phyloP scores from a whole-genome alignment of 1,140 invertebrate species.

The Neodiprion lecontei region DNA sequence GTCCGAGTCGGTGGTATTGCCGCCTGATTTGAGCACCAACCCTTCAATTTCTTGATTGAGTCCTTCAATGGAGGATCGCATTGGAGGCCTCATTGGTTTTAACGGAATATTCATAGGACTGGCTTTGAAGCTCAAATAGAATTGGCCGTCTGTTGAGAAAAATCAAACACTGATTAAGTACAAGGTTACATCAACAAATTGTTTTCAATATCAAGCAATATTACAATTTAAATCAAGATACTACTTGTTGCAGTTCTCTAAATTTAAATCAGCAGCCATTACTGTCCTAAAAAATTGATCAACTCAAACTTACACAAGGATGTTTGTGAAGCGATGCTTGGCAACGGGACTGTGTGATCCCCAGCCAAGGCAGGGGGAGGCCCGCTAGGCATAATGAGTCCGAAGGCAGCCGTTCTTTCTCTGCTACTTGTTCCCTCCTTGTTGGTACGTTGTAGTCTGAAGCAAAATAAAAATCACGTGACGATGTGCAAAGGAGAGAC shows the following conservation, averaged over 20 bases:
- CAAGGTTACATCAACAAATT: background rate
- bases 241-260: background rate
- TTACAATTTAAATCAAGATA: background rate
- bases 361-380: slow-evolving; percentile 57
- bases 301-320: slow-evolving; percentile 47
- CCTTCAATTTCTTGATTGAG: slow-evolving; percentile 85
- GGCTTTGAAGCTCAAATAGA: slow-evolving; percentile 61
- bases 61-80: slow-evolving; percentile 84
- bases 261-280: background rate
- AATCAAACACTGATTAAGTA: slow-evolving; percentile 15
- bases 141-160: slow-evolving; percentile 52
- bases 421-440: slow-evolving; percentile 61
- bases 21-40: slow-evolving; percentile 66
- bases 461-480: slow-evolving; percentile 15
- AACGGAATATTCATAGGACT: slow-evolving; percentile 66
- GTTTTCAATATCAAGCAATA: background rate
- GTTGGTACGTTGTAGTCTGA: slow-evolving; percentile 59
- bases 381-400: slow-evolving; percentile 58
- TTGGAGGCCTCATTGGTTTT: slow-evolving; percentile 69
- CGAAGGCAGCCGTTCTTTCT: slow-evolving; percentile 61
- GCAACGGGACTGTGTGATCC: slow-evolving; percentile 57
- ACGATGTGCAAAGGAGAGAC: background rate
- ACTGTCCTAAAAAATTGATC: background rate
- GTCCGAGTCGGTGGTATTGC: slow-evolving; percentile 54
- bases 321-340: slow-evolving; percentile 60